Evolutionary conservation across 1,140 invertebrate species (phyloP), one percentile per base, ranked within the genome.

Genomic region (Phortica variegata): DNA sequence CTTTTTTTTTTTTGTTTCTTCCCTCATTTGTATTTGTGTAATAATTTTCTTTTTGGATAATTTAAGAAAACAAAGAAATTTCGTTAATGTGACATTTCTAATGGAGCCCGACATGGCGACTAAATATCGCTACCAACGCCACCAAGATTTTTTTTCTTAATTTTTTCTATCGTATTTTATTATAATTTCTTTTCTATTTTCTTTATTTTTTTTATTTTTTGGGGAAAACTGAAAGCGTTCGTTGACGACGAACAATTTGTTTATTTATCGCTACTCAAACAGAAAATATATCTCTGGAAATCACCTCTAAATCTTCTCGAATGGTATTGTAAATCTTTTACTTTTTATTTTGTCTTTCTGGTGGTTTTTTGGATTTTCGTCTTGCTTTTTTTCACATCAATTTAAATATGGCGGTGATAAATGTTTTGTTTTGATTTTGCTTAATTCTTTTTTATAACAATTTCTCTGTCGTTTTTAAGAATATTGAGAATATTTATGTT

Each of bases 241-340:
- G 33, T 54, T 38, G 49, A 56, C n/a, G n/a, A n/a, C n/a, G n/a
- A n/a, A 56, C 49, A 56, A 68, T 60, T 63, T 68, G 57, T 69
- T 73, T 73, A 63, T 73, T 73, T 70, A 73, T 73, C 60, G 60
- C 61, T 44, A 55, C 60, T 54, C 58, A 70, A 58, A 56, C 65
- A 70, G 55, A 63, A 65, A 65, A 70, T 73, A 70, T 73, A 73
- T 71, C 62, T 70, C 68, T 65, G 60, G 58, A 65, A 70, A 70
- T 63, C 56, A 56, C 54, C 62, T 65, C 57, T 73, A 73, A 73
- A 73, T 73, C 65, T 73, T 73, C 54, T 57, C 39, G 51, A 61
- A 61, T 62, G 60, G 59, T 71, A 70, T 65, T 73, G 65, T 73
- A 73, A 73, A 73, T 73, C 69, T 73, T 70, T 58, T 72, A 40